A percentile compares a stretch with the other conserved stretches of the same genome.
Evolutionary conservation across 2,113 vertebrate genomes (phyloP).

Genomic region (Sorex araneus): DNA sequence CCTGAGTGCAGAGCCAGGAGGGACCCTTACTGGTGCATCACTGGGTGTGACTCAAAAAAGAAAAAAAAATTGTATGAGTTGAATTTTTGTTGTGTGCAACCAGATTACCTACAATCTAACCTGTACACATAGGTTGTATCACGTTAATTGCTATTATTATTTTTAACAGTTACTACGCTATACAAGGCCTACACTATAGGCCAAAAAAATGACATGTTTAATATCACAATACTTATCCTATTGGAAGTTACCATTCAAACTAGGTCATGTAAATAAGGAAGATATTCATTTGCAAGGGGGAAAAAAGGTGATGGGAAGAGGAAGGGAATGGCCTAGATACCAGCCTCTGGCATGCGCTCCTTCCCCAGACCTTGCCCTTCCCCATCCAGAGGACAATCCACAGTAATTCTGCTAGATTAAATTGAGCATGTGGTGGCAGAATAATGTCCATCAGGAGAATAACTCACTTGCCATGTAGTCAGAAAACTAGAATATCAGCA

Average conservation of each 20-base stretch:
- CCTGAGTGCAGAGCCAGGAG: too few species aligned
- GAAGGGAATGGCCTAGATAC: background rate
- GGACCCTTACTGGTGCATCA: too few species aligned
- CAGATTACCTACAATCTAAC: background rate
- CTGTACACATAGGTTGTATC: background rate
- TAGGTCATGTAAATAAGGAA: constrained; percentile 1
- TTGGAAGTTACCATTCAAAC: background rate
- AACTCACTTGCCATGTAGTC: background rate
- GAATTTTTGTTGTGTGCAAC: background rate
- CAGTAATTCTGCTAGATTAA: background rate
- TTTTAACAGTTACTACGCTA: background rate
- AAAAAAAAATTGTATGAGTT: background rate
- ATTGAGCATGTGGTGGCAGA: background rate
- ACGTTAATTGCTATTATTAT: background rate
- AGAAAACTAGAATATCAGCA: background rate
- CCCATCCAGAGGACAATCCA: background rate
- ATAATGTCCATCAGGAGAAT: background rate
- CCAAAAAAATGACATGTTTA: background rate
- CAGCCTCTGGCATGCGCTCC: background rate
- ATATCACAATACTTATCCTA: background rate
- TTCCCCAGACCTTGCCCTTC: background rate
- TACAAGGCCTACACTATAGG: background rate
- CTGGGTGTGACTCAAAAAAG: too few species aligned
- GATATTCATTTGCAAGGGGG: background rate
- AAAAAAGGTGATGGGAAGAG: background rate